Conservation (phyloP, 2,113 vertebrate genomes). For the Barnardius zonarius region DNA sequence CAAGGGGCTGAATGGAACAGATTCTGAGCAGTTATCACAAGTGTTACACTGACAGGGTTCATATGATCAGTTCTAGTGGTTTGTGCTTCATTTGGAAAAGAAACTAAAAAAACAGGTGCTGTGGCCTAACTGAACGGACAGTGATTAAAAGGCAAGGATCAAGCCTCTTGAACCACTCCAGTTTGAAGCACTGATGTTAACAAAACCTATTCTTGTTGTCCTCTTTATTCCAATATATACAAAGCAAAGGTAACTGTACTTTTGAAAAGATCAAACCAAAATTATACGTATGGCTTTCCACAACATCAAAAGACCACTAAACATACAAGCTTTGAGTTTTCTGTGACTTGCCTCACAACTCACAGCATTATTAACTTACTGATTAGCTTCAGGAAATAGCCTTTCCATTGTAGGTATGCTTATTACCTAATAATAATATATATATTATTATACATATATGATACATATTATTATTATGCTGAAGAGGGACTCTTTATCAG, state of each 20-base stretch:
- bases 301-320: neutral
- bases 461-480: neutral
- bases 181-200: neutral
- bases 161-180: neutral
- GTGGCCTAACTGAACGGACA: neutral
- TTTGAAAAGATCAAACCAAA: neutral
- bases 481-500: neutral
- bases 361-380: neutral
- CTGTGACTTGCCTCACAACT: neutral
- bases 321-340: neutral
- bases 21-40: neutral
- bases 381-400: neutral
- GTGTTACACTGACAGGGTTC: neutral
- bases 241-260: neutral
- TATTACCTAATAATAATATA: neutral
- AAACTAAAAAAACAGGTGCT: neutral
- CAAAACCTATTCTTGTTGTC: neutral
- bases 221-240: neutral
- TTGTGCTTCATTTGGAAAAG: neutral
- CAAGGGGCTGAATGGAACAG: neutral
- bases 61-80: neutral
- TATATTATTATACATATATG: neutral
- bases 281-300: neutral
- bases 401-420: neutral
- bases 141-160: neutral